Base-by-base conservation (phyloP, 2,888 invertebrate genomes). In the Machimus rusticus region DNA sequence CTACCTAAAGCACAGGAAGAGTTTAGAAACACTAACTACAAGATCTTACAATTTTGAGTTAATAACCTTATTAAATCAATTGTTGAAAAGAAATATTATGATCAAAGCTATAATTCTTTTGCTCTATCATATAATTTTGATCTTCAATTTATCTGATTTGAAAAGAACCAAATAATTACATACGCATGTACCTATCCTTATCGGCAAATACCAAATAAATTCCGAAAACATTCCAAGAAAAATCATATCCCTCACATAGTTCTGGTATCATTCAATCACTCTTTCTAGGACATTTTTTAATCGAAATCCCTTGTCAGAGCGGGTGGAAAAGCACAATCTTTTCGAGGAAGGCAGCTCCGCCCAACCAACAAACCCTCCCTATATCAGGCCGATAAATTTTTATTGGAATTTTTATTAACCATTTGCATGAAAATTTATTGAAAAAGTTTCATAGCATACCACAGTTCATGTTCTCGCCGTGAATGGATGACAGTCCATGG, bases 401-500 rank as follows among this genome's bases (percentile, higher is more conserved):
- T 84, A 84, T 84, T 84, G 84, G 84, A 84, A 84, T 84, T 84
- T 84, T 84, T 84, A 84, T 84, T 84, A 84, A 84, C 84, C 84
- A 84, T 84, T 84, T 66, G 84, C 66, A 74, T 84, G 84, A 37
- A 74, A 84, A 84, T 84, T 84, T 66, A 66, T 66, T 66, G 84
- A 66, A 84, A 84, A 84, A 84, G 37, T 84, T 84, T 84, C 23
- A 66, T 66, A 74, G 37, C 23, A 81, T 55, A 34, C 55, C 81
- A 31, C 81, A 81, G 55, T 34, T 81, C 55, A 16, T 34, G 34
- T 55, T 39, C 12, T 51, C 16, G 28, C 31, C 55, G 23, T 51
- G 81, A 55, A 66, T 16, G 34, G 28, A 31, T 51, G 81, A 81
- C 31, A 55, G 31, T 81, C 55, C 19, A 55, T 31, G 55, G 31